Conservation (phyloP, 2,888 invertebrate species). For the Temnothorax rugatulus region DNA sequence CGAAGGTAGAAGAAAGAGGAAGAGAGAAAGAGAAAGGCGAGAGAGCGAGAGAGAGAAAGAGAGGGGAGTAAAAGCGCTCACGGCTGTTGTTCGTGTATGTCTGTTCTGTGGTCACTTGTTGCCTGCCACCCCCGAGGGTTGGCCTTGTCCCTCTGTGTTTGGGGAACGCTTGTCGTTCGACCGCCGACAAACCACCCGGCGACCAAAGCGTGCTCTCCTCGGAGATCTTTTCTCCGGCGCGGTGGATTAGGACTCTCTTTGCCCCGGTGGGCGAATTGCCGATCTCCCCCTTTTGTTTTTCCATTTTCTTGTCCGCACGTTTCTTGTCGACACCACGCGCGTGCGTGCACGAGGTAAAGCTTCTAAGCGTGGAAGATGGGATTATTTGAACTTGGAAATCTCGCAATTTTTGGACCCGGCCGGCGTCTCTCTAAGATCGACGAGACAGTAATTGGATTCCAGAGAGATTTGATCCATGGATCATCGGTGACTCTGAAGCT, state of each 20-base stretch:
- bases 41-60: background rate
- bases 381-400: background rate
- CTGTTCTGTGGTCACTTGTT: constrained; percentile 82
- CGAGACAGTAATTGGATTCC: background rate
- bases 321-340: background rate
- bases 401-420: background rate
- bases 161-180: constrained; percentile 78
- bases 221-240: constrained; percentile 53
- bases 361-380: background rate
- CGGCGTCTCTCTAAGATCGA: background rate
- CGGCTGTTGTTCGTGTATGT: constrained; percentile 75
- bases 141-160: constrained; percentile 79
- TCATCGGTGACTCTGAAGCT: background rate
- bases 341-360: background rate
- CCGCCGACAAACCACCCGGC: constrained; percentile 73
- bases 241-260: constrained; percentile 52
- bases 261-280: constrained; percentile 59
- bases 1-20: constrained; percentile 61
- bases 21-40: constrained; percentile 11
- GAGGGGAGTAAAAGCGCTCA: constrained; percentile 56
- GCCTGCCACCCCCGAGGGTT: constrained; percentile 81
- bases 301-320: background rate
- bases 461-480: background rate
- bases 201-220: constrained; percentile 32
- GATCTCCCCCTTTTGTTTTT: constrained; percentile 56